Conservation (phyloP, 1,140 invertebrate species). For the Drosophila miranda region DNA sequence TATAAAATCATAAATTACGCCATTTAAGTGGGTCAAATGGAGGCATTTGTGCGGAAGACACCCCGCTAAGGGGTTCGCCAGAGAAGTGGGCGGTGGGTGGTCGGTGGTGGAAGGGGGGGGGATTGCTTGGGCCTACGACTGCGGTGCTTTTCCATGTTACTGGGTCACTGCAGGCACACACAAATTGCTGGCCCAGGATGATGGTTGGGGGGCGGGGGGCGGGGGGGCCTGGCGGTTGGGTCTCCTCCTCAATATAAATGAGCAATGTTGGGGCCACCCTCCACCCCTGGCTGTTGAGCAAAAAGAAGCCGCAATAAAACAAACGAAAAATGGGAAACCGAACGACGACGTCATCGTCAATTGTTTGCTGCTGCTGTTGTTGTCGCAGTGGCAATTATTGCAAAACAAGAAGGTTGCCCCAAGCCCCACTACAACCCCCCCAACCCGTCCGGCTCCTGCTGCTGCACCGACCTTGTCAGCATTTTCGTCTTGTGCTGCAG, state of each 20-base stretch:
- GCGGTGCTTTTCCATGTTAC: constrained; percentile 77
- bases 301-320: constrained; percentile 73
- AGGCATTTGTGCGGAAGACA: constrained; percentile 81
- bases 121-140: constrained; percentile 23
- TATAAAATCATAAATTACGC: constrained; percentile 79
- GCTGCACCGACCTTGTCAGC: constrained; percentile 70
- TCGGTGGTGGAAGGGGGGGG: constrained; percentile 1
- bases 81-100: neutral
- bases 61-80: constrained; percentile 59
- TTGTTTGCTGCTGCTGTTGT: constrained; percentile 29
- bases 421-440: no score
- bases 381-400: constrained; percentile 58
- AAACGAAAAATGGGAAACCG: constrained; percentile 51
- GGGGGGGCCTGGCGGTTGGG: neutral
- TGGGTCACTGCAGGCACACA: constrained; percentile 80
- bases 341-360: constrained; percentile 42
- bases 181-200: constrained; percentile 65
- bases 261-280: constrained; percentile 55
- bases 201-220: neutral
- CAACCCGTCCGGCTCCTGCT: neutral
- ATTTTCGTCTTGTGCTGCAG: constrained; percentile 47
- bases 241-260: constrained; percentile 64
- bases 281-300: constrained; percentile 30
- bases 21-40: constrained; percentile 81
- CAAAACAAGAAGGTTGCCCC: constrained; percentile 50